phyloP scores from a whole-genome alignment of 2,888 invertebrate genomes.

The Acleris laterana region DNA sequence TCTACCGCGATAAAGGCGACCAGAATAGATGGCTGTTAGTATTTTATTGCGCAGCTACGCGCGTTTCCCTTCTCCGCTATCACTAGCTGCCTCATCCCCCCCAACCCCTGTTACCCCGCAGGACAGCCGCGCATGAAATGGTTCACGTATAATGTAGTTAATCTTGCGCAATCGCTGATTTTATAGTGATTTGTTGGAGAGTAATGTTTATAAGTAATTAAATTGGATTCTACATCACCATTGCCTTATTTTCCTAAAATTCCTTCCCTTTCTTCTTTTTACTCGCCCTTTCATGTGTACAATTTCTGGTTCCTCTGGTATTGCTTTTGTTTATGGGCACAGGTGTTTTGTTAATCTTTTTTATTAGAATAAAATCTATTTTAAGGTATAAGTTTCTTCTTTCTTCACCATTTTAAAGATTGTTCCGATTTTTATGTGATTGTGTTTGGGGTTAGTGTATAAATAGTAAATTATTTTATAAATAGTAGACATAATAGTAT shows the following conservation, averaged over 20 bases:
- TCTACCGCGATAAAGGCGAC: too few relatives aligned
- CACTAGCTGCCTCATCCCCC: too few relatives aligned
- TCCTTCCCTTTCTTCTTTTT: too few relatives aligned
- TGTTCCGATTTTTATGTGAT: constrained; percentile 31
- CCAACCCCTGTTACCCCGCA: too few relatives aligned
- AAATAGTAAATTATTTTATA: constrained; percentile 65
- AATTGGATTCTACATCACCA: not conserved
- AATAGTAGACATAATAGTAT: constrained; percentile 48
- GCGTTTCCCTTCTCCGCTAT: too few relatives aligned
- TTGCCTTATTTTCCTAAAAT: too few relatives aligned
- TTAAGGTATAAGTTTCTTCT: not conserved
- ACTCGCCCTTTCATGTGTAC: too few relatives aligned
- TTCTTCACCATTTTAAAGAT: constrained; percentile 31
- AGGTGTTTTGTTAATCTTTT: not conserved
- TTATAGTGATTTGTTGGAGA: constrained; percentile 30
- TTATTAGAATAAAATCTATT: not conserved
- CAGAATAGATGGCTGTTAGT: too few relatives aligned
- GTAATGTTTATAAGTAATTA: not conserved
- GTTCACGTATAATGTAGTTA: not conserved
- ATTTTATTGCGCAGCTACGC: too few relatives aligned
- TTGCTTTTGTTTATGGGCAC: not conserved
- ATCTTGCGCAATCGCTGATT: constrained; percentile 33
- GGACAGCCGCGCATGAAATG: too few relatives aligned
- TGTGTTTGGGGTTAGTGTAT: constrained; percentile 50
- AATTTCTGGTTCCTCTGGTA: too few relatives aligned